phyloP scores from a whole-genome alignment of 1,140 invertebrate species.

The Caenorhabditis inopinata region DNA sequence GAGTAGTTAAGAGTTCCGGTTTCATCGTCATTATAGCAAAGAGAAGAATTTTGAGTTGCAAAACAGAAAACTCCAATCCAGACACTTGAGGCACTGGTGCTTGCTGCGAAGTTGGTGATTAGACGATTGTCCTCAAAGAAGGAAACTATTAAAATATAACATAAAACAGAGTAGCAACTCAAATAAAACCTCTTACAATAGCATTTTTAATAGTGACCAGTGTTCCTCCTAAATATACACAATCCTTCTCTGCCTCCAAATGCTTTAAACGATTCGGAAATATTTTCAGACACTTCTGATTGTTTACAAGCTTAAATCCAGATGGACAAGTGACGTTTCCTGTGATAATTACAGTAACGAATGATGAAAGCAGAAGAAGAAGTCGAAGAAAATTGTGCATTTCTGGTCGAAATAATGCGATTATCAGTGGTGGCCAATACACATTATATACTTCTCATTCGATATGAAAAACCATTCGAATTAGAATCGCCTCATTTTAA shows the following conservation, averaged over 20 bases:
- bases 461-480: too few relatives aligned
- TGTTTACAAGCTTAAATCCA: neutral
- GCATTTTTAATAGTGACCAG: neutral
- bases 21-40: neutral
- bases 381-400: too few relatives aligned
- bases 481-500: too few relatives aligned
- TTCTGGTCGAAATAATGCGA: too few relatives aligned
- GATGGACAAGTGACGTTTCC: neutral
- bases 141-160: too few relatives aligned
- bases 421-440: too few relatives aligned
- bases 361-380: too few relatives aligned
- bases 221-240: neutral
- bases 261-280: neutral
- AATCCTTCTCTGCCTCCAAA: neutral
- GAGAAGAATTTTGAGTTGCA: neutral
- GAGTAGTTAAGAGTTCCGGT: neutral
- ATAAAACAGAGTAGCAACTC: neutral
- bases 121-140: neutral
- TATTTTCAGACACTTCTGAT: neutral
- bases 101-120: neutral
- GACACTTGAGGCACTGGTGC: neutral
- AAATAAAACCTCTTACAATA: neutral
- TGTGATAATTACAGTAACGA: too few relatives aligned
- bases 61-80: neutral
- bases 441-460: too few relatives aligned